phyloP scores from a whole-genome alignment of 2,797 vertebrate species.

The Pagetopsis macropterus region DNA sequence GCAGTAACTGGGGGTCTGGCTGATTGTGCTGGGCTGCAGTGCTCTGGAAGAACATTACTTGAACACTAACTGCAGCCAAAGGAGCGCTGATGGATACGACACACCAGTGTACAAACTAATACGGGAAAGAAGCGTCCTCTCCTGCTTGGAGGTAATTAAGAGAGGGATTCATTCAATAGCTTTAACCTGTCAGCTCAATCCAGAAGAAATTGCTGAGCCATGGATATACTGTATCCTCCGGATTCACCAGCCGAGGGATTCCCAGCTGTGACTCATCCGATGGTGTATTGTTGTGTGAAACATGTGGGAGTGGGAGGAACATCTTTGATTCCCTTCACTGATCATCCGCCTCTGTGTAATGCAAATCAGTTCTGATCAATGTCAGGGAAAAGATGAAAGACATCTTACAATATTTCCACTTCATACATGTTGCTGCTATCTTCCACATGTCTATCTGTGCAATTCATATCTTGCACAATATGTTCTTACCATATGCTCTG shows the following conservation, averaged over 20 bases:
- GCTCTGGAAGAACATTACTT: conserved; percentile 27
- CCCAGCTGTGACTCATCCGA: conserved; percentile 59
- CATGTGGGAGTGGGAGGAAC: conserved; percentile 46
- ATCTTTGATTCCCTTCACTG: conserved; percentile 41
- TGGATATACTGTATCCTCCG: conserved; percentile 10
- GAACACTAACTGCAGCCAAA: conserved; percentile 20
- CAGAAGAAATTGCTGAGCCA: conserved; percentile 57
- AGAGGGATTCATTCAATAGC: conserved; percentile 12
- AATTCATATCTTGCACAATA: neutral
- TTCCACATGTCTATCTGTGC: neutral
- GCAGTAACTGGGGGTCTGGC: neutral
- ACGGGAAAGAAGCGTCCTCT: conserved; percentile 11
- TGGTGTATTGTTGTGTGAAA: conserved; percentile 39
- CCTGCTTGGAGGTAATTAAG: conserved; percentile 17
- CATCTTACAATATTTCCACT: conserved; percentile 2
- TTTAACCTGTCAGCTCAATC: conserved; percentile 42
- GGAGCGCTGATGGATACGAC: conserved; percentile 24
- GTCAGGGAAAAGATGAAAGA: conserved; percentile 20
- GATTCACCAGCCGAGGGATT: conserved; percentile 40
- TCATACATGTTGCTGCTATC: neutral
- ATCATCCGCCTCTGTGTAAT: conserved; percentile 18
- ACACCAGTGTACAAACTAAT: conserved; percentile 14
- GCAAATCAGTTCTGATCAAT: conserved; percentile 34
- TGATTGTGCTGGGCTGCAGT: neutral
- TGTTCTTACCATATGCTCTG: neutral